Base-by-base conservation (phyloP, 2,888 invertebrate genomes). In the Pterostichus madidus region DNA sequence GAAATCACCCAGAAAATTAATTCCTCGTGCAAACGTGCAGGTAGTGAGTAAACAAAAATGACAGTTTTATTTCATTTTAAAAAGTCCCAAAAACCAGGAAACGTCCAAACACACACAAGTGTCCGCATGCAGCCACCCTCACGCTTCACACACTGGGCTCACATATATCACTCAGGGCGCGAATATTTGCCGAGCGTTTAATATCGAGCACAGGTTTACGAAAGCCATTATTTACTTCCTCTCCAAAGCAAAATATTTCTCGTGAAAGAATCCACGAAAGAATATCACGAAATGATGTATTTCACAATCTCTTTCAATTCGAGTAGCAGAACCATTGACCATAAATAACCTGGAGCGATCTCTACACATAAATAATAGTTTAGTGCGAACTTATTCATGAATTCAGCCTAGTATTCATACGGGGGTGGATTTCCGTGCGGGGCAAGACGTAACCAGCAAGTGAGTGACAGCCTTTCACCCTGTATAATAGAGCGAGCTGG, bases 291-390 rank as follows among this genome's bases (percentile, higher is more conserved):
- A 84, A 85, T 86, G 86, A 86, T 86, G 84, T 84, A 83, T 75
- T 84, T 80, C 80, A 44, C 71, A 82, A 85, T 84, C 78, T 84
- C 84, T 83, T 84, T 84, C 80, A 84, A 86, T 85, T 86, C 84
- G 84, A 44, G 75, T 84, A 84, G 83, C 83, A 81, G 80, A 85
- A 85, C 85, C 85, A 84, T 85, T 85, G 84, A 84, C 84, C 85
- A 85, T 86, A 86, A 85, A 86, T 86, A 86, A 86, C 81, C 56
- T 75, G 77, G 79, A 83, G 71, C 84, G 83, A 86, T 85, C 84
- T 84, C 85, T 85, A 85, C 85, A 86, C 86, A 86, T 86, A 86
- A 86, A 86, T 86, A 86, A 86, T 86, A 85, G 85, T 86, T 85
- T 85, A 85, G 85, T 85, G 86, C 84, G 84, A 86, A 86, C 84